These are phyloP conservation scores for Solenopsis invicta DNA, from an alignment of 1,140 invertebrate genomes.

Conservation along the genomic window DNA sequence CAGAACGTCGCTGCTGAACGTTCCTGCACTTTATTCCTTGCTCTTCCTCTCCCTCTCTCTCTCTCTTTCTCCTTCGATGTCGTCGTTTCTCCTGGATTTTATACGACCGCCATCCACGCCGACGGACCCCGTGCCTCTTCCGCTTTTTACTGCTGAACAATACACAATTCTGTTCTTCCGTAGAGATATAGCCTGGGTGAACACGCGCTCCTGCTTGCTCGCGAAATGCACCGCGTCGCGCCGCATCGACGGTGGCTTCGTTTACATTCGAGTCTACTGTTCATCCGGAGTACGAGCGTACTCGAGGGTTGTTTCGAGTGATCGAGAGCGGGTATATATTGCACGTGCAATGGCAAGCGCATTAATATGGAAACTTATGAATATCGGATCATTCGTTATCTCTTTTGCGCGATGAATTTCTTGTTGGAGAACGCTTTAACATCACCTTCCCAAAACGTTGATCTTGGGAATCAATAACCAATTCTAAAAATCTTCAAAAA, in stretches of 20 bases:
- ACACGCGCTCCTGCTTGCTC: slow-evolving; percentile 24
- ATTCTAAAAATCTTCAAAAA: not conserved
- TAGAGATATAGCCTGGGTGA: slow-evolving; percentile 22
- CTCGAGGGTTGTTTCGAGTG: slow-evolving; percentile 44
- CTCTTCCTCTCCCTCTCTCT: slow-evolving; percentile 44
- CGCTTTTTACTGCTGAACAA: slow-evolving; percentile 64
- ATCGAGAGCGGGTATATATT: slow-evolving; percentile 43
- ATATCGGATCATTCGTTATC: slow-evolving; percentile 40
- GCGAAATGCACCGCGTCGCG: slow-evolving; percentile 24
- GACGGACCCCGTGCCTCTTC: slow-evolving; percentile 38
- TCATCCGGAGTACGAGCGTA: not conserved
- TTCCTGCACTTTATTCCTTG: slow-evolving; percentile 69
- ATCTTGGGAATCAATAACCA: not conserved
- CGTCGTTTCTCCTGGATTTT: slow-evolving; percentile 63
- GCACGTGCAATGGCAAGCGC: not conserved
- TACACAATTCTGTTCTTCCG: slow-evolving; percentile 49
- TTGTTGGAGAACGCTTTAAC: not conserved
- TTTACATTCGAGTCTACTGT: slow-evolving; percentile 42
- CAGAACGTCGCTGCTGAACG: slow-evolving; percentile 65
- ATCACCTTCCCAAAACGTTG: not conserved
- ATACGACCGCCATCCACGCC: slow-evolving; percentile 65
- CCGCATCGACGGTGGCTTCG: slow-evolving; percentile 29
- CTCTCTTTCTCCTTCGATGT: slow-evolving; percentile 19
- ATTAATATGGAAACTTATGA: slow-evolving; percentile 50
- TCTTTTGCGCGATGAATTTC: not conserved